These are phyloP conservation scores for Syngnathus floridae DNA, from an alignment of 2,113 vertebrate genomes.

Conservation along the genomic window DNA sequence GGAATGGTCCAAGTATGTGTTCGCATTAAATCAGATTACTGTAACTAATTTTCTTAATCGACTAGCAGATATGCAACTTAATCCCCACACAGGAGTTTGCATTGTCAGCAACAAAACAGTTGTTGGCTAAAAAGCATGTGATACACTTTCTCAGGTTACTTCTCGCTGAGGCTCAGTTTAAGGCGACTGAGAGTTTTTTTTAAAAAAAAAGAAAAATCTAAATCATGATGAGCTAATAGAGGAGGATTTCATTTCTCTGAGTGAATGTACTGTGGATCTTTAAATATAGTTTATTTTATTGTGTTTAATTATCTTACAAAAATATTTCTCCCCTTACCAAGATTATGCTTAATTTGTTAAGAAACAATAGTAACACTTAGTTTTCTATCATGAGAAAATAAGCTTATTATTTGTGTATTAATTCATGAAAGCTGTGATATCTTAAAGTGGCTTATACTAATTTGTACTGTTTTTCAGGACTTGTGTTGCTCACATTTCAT, in stretches of 20 bases:
- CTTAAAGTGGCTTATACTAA: background rate
- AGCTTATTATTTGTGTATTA: background rate
- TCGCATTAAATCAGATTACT: background rate
- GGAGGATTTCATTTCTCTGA: background rate
- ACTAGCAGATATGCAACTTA: background rate
- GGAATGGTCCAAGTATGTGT: constrained; percentile 2
- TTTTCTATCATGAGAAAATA: background rate
- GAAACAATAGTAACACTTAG: background rate
- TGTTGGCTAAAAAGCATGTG: constrained; percentile 35
- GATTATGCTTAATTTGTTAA: background rate
- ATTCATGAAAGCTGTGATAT: background rate
- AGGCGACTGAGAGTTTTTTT: constrained; percentile 12
- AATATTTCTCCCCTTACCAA: background rate
- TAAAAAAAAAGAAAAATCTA: background rate
- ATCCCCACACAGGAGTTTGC: background rate
- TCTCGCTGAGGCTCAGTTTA: constrained; percentile 31
- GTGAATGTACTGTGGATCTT: background rate
- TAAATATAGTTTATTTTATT: background rate
- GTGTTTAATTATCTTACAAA: background rate
- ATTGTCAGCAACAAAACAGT: background rate
- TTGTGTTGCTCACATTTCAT: background rate
- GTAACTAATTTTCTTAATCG: background rate
- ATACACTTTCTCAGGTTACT: constrained; percentile 48
- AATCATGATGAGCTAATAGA: background rate
- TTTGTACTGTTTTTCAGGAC: background rate